Conservation (phyloP, 2,797 vertebrate species). For the Menidia menidia region DNA sequence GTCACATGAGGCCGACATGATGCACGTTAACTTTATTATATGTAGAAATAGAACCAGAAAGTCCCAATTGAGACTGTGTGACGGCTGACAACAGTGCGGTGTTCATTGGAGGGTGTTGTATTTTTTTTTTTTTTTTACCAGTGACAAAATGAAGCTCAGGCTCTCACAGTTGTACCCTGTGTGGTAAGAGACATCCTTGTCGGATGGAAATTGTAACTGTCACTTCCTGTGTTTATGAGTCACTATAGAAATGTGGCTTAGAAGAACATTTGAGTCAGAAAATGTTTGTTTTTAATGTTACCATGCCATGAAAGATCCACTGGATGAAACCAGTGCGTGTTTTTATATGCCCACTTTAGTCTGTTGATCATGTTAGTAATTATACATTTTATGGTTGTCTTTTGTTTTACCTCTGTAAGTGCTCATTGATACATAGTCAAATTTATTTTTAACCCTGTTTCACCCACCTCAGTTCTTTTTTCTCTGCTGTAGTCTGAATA, state of each 20-base stretch:
- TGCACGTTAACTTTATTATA: not conserved
- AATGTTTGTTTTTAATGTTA: slow-evolving; percentile 7
- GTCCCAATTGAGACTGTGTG: not conserved
- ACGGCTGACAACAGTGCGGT: not conserved
- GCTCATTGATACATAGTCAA: too few relatives aligned
- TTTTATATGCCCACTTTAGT: not conserved
- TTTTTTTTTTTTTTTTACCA: not conserved
- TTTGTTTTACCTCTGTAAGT: not conserved
- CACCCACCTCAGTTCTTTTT: not conserved
- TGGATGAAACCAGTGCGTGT: not conserved
- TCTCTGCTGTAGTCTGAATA: too few relatives aligned
- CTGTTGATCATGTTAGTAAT: not conserved
- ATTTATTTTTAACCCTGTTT: not conserved
- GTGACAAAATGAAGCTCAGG: not conserved
- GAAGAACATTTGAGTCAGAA: slow-evolving; percentile 3
- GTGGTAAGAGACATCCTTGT: slow-evolving; percentile 34
- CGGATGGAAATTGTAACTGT: slow-evolving; percentile 53
- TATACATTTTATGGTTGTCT: not conserved
- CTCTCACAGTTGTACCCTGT: slow-evolving; percentile 3
- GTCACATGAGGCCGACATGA: not conserved
- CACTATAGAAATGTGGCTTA: slow-evolving; percentile 33
- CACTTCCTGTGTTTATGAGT: slow-evolving; percentile 66
- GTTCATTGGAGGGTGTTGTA: not conserved
- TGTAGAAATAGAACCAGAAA: not conserved
- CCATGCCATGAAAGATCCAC: not conserved